These are phyloP conservation scores for Ranitomeya variabilis DNA, from an alignment of 2,113 vertebrate genomes.

Conservation along the genomic window DNA sequence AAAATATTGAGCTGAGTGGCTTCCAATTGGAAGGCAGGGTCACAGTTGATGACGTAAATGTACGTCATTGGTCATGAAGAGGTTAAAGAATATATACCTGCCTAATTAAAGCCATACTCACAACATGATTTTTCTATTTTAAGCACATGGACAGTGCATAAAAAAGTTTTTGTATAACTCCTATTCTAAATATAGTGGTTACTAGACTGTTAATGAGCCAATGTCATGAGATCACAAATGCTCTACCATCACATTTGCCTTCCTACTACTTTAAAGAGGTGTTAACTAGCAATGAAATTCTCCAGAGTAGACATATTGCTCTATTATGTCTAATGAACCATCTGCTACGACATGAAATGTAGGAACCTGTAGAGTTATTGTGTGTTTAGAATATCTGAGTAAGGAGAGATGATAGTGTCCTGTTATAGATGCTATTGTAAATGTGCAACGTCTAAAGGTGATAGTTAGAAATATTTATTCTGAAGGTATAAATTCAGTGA, in stretches of 20 bases:
- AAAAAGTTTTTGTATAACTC: too few relatives aligned
- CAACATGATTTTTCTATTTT: too few relatives aligned
- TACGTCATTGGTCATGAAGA: too few relatives aligned
- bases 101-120: too few relatives aligned
- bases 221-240: neutral
- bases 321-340: conserved; percentile 50
- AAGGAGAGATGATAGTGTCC: neutral
- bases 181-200: too few relatives aligned
- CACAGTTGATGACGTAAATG: too few relatives aligned
- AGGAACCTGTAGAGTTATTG: conserved; percentile 20
- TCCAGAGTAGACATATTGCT: conserved; percentile 35
- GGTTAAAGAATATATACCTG: too few relatives aligned
- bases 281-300: conserved; percentile 43
- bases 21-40: too few relatives aligned
- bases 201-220: neutral
- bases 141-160: too few relatives aligned
- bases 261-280: conserved; percentile 32
- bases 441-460: neutral
- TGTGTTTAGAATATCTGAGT: neutral
- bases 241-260: neutral
- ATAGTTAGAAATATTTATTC: neutral
- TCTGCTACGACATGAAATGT: conserved; percentile 42
- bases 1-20: too few relatives aligned
- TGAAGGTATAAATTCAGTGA: neutral
- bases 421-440: neutral